A percentile compares a stretch with the other conserved stretches of the same genome.
phyloP scores from a whole-genome alignment of 2,888 invertebrate genomes.

The Tenthredo mesomela region DNA sequence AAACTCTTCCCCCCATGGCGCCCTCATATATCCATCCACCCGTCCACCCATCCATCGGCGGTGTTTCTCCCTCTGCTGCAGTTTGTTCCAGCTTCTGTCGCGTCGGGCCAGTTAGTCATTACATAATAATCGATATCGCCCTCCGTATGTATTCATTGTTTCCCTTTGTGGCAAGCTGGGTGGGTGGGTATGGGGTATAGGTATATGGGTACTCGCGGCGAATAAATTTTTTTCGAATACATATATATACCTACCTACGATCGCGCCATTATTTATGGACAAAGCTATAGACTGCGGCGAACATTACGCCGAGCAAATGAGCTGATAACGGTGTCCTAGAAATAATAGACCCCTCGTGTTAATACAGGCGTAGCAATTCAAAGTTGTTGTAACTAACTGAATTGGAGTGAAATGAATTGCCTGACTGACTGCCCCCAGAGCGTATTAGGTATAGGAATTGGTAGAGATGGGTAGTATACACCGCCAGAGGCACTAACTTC shows the following conservation, averaged over 20 bases:
- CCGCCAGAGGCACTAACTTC: not conserved
- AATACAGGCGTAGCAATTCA: slow-evolving; percentile 16
- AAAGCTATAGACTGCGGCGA: not conserved
- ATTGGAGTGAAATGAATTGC: slow-evolving; percentile 32
- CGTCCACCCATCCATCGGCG: not conserved
- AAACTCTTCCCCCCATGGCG: not conserved
- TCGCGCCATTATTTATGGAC: not conserved
- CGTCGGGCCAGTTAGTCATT: slow-evolving; percentile 44
- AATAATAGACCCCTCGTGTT: not conserved
- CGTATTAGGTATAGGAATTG: not conserved
- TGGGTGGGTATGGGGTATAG: not conserved
- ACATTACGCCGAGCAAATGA: not conserved
- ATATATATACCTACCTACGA: no score
- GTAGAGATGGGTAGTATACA: not conserved
- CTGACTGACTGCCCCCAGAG: not conserved
- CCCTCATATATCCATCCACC: not conserved
- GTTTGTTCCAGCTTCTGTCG: slow-evolving; percentile 40
- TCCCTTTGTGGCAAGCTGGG: not conserved
- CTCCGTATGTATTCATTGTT: not conserved
- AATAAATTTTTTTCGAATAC: not conserved
- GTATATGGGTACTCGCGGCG: not conserved
- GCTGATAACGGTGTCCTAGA: not conserved
- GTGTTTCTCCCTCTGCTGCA: not conserved
- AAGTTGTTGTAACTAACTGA: slow-evolving; percentile 37
- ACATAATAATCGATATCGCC: slow-evolving; percentile 43